These are phyloP conservation scores for Coendou prehensilis DNA, from an alignment of 2,797 vertebrate genomes.

Conservation along the genomic window DNA sequence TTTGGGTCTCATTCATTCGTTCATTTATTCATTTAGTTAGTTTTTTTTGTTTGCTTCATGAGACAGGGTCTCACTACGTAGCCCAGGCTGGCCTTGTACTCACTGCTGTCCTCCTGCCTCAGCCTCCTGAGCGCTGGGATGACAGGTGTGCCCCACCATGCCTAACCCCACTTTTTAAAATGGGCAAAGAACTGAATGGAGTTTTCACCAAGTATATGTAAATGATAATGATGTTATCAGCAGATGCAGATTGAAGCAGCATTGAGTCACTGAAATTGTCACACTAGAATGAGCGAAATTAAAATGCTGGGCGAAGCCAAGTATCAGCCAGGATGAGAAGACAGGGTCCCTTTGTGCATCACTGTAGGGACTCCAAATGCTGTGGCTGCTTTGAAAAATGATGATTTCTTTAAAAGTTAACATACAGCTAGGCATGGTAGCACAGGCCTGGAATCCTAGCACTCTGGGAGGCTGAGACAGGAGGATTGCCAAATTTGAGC, in stretches of 20 bases:
- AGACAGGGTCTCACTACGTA: not conserved
- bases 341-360: not conserved
- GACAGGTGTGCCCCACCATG: not conserved
- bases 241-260: not conserved
- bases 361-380: not conserved
- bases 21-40: not conserved
- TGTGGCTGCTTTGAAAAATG: not conserved
- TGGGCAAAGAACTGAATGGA: not conserved
- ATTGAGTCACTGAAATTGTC: not conserved
- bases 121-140: not conserved
- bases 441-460: not conserved
- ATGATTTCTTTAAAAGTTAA: constrained; percentile 2
- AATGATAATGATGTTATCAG: not conserved
- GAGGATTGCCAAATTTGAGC: not conserved
- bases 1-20: not conserved
- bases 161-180: not conserved
- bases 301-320: not conserved
- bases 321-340: not conserved
- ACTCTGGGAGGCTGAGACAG: not conserved
- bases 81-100: not conserved
- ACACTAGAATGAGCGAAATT: not conserved
- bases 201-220: not conserved
- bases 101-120: not conserved
- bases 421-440: not conserved
- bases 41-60: not conserved